Evolutionary conservation across 2,797 vertebrate genomes (phyloP), one percentile per base, ranked within the genome.

Genomic region (Phrynocephalus vlangalii): DNA sequence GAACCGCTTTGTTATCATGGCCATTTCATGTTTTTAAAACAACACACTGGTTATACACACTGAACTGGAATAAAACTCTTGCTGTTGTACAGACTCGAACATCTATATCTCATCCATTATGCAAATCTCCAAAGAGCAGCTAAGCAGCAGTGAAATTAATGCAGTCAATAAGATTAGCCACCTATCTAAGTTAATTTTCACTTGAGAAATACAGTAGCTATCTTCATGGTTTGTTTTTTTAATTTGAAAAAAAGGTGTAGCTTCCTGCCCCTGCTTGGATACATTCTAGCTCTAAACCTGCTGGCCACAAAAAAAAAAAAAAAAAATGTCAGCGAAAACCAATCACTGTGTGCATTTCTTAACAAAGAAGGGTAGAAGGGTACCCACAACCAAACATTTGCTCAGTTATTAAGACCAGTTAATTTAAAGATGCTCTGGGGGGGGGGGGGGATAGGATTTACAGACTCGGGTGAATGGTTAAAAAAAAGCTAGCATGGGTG

Each of bases 101-200:
- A 91, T 89, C 90, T 72, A 80, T 92, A 93, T 79, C 89, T 94
- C 95, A 95, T 95, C 90, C 91, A 95, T 94, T 94, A 96, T 94
- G 94, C 89, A 95, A 93, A 93, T 93, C 95, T 94, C 94, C 86
- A 87, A 92, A 95, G 94, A 94, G 87, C 87, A 83, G 87, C 93
- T 89, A 91, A 86, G 86, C 91, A 93, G 92, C 81, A 92, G 79
- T 73, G 90, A 88, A 92, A 90, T 92, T 94, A 94, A 83, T 86
- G 50, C 71, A 87, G 82, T 86, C 71, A 88, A 86, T 90, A 90
- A 93, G 91, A 94, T 60, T 63, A 95, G 89, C 92, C 89, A 91
- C 73, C 81, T 71, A 91, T 90, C 28, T 78, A 89, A 93, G 78
- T 93, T 90, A 94, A 93, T 93, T 93, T 94, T 91, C 79, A 56